Base-by-base conservation (phyloP, 2,113 vertebrate species). In the Empidonax traillii region DNA sequence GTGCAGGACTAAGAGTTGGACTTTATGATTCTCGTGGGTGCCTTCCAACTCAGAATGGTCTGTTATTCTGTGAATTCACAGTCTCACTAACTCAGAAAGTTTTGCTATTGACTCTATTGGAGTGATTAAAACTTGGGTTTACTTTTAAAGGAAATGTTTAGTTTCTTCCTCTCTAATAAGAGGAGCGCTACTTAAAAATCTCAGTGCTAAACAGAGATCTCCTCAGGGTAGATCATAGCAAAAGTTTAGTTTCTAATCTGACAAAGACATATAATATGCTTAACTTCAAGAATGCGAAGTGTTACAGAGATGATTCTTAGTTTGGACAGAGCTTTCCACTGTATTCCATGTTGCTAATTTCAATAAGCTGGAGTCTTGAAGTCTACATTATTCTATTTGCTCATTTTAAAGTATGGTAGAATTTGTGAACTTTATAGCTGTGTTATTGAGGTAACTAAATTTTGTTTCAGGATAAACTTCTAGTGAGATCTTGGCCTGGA, bases 21-120 rank as follows among this genome's bases (percentile, higher is more conserved):
- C 52, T 83, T 0, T 0, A 10, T 47, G n/a, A 22, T 31, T 9
- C 7, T 18, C 8, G 8, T 47, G 19, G n/a, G 9, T 83, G 2
- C 13, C n/a, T n/a, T 53, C 24, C 46, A 68, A 46, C 24, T 41
- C n/a, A 27, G 24, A 46, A 61, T 41, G 61, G n/a, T 75, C 47
- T 61, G 6, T 41, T 24, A 61, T 46, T 53, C 62, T 41, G 25
- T 76, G n/a, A 74, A 44, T 52, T 78, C 37, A 86, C 27, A 89
- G 31, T 15, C 30, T 74, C 35, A 33, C 11, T 44, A 56, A 71
- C 5, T 52, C 39, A 53, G 8, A 58, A 6, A 41, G 13, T 25
- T 78, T 87, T 89, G 30, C 27, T 51, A 14, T 67, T 74, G 7
- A 8, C 44, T 95, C 86, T 74, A 55, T 43, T 12, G 5, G 5